phyloP scores from a whole-genome alignment of 2,113 vertebrate species.

The Hyla sarda region DNA sequence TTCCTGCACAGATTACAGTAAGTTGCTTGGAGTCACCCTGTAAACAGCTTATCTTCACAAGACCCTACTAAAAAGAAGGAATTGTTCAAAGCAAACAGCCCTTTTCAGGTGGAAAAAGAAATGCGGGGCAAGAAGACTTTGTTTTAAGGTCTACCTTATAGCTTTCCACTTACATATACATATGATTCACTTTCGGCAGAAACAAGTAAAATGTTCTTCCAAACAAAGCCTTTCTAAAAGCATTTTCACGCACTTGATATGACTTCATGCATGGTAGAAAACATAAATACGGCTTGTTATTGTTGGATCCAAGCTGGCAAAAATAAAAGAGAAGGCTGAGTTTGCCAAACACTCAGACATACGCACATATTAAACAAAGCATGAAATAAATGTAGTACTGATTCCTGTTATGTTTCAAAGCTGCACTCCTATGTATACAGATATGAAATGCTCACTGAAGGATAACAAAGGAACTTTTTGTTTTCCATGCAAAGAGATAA shows the following conservation, averaged over 20 bases:
- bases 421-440: background rate
- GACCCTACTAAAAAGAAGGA: background rate
- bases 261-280: constrained; percentile 47
- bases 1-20: too few relatives aligned
- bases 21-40: background rate
- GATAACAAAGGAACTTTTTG: background rate
- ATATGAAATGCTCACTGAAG: background rate
- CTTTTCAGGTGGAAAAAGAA: background rate
- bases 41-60: background rate
- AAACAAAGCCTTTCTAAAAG: background rate
- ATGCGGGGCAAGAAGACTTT: background rate
- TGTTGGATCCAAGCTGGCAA: constrained; percentile 25
- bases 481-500: background rate
- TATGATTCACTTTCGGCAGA: background rate
- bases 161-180: background rate
- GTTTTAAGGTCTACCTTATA: background rate
- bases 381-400: constrained; percentile 25
- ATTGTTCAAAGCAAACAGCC: background rate
- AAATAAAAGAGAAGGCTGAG: background rate
- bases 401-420: constrained; percentile 38
- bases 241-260: constrained; percentile 35
- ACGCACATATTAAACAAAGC: constrained; percentile 48
- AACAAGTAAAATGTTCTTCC: background rate
- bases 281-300: constrained; percentile 42
- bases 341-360: constrained; percentile 36